Percentiles rank a stretch among this genome's conserved stretches.
Evolutionary conservation across 2,797 vertebrate genomes (phyloP).

Genomic region (Buphagus erythrorhynchus): DNA sequence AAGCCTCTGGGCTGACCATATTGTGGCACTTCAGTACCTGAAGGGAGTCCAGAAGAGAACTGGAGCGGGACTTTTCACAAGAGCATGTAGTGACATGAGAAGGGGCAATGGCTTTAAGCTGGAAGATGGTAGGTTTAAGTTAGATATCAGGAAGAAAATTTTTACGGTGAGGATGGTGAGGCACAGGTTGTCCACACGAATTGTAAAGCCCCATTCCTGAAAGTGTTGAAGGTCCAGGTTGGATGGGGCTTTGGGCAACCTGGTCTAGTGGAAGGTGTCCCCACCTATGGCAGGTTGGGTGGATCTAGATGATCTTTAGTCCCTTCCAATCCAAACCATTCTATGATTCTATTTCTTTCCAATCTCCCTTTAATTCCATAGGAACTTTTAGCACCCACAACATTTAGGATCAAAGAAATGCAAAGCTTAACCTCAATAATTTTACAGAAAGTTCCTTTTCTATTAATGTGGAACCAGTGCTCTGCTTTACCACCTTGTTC

Average conservation of each 20-base stretch:
- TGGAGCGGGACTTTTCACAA: neutral
- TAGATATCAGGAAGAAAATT: neutral
- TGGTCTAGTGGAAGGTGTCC: neutral
- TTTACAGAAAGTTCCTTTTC: neutral
- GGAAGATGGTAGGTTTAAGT: neutral
- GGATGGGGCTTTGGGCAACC: neutral
- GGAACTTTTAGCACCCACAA: neutral
- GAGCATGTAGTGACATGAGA: rapidly evolving
- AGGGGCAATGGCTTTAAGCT: neutral
- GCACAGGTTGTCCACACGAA: neutral
- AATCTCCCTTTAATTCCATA: neutral
- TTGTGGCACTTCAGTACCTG: neutral
- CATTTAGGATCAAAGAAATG: neutral
- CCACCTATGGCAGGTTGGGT: neutral
- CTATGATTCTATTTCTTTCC: neutral
- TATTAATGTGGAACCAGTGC: neutral
- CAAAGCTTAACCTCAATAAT: neutral
- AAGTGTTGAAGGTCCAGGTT: neutral
- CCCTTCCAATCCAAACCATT: neutral
- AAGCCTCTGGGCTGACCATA: neutral
- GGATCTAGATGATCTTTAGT: neutral
- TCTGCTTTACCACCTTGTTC: neutral
- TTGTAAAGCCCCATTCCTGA: neutral
- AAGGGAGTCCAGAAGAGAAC: neutral
- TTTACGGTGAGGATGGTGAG: neutral